Conservation (phyloP, 2,113 vertebrate species). For the Myrmecobius fasciatus region DNA sequence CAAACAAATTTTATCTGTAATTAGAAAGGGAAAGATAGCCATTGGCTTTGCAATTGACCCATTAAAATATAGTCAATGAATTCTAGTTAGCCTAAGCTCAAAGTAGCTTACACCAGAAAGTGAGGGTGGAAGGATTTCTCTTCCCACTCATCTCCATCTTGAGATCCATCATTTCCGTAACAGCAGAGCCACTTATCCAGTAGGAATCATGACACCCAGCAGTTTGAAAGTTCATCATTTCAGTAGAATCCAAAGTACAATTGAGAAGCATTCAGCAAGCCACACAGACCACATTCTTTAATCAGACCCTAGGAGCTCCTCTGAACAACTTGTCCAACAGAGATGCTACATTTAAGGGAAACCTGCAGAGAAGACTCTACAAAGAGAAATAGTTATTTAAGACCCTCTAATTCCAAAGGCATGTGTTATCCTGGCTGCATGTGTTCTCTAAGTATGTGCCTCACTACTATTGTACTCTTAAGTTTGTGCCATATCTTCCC, state of each 20-base stretch:
- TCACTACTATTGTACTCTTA: background rate
- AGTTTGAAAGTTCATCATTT: background rate
- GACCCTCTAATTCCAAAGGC: background rate
- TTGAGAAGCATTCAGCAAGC: background rate
- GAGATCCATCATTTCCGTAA: background rate
- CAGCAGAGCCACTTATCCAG: background rate
- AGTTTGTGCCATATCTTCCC: background rate
- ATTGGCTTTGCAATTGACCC: background rate
- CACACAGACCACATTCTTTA: background rate
- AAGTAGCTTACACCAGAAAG: background rate
- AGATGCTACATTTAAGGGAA: background rate
- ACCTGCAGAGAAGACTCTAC: background rate
- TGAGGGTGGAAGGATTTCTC: background rate
- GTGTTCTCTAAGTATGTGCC: background rate
- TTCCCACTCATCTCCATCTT: background rate
- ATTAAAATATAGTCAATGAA: background rate
- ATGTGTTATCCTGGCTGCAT: background rate
- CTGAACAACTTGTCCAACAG: background rate
- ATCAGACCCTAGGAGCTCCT: background rate
- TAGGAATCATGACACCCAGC: background rate
- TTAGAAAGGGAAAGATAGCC: background rate
- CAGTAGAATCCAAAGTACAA: background rate
- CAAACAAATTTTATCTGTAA: background rate
- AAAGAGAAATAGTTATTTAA: background rate
- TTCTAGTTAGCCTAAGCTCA: background rate